Evolutionary conservation across 2,113 vertebrate species (phyloP).

Genomic region (Elaphurus davidianus): DNA sequence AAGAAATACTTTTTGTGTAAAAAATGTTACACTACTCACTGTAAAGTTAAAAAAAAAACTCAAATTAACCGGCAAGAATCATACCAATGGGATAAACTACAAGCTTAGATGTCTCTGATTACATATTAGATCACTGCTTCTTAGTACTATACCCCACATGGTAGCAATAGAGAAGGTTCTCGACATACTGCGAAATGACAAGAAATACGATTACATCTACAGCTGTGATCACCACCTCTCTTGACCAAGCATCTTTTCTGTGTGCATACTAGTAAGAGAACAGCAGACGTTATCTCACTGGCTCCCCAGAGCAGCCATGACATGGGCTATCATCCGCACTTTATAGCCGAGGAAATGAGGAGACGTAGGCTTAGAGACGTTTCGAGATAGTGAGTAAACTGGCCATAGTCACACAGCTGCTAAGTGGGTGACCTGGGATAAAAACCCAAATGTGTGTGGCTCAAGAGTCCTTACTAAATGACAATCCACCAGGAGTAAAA

Average conservation of each 20-base stretch:
- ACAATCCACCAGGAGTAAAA: neutral
- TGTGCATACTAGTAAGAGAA: neutral
- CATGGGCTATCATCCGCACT: fast-evolving
- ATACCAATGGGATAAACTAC: neutral
- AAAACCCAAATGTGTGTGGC: neutral
- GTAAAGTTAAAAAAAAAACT: neutral
- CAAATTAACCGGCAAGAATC: neutral
- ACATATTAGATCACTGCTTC: neutral
- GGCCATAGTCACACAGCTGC: neutral
- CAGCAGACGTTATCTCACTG: neutral
- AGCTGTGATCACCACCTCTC: fast-evolving
- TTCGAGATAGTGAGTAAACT: neutral
- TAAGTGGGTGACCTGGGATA: neutral
- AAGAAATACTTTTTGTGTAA: neutral
- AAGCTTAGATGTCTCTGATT: neutral
- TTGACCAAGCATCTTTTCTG: fast-evolving
- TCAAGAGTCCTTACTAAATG: neutral
- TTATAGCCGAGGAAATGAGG: neutral
- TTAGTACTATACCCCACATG: fast-evolving
- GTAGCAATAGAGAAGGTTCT: neutral
- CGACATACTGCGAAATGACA: neutral
- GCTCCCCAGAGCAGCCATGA: neutral
- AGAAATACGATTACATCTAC: fast-evolving
- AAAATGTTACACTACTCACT: neutral
- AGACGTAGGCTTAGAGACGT: neutral